phyloP scores from a whole-genome alignment of 2,797 vertebrate genomes.

The Poecilia wingei region DNA sequence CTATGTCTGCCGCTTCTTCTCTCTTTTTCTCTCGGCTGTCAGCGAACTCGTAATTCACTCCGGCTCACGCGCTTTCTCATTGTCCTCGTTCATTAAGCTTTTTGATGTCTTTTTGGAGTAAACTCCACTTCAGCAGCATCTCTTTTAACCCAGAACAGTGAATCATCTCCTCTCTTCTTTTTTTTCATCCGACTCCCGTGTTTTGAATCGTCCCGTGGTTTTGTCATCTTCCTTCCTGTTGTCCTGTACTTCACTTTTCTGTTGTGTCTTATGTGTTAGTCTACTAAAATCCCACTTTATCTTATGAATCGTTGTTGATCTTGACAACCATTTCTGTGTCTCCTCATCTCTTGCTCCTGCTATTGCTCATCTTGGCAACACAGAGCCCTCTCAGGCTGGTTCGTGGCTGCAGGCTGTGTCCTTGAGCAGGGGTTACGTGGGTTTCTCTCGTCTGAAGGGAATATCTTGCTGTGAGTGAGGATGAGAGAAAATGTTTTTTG shows the following conservation, averaged over 20 bases:
- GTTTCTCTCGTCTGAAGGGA: conserved; percentile 51
- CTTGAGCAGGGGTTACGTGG: conserved; percentile 71
- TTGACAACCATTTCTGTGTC: conserved; percentile 43
- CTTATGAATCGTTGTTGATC: conserved; percentile 53
- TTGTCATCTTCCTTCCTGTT: conserved; percentile 31
- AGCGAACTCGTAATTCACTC: conserved; percentile 47
- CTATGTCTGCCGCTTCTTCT: background rate
- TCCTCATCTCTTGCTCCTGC: conserved; percentile 36
- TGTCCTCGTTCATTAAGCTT: conserved; percentile 51
- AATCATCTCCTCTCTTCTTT: conserved; percentile 35
- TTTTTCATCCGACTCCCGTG: conserved; percentile 39
- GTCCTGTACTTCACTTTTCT: conserved; percentile 42
- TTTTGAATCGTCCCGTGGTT: conserved; percentile 25
- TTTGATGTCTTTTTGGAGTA: conserved; percentile 38
- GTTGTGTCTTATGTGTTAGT: conserved; percentile 49
- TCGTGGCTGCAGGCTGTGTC: conserved; percentile 60
- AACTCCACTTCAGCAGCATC: conserved; percentile 36
- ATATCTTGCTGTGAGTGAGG: conserved; percentile 39
- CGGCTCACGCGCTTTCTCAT: conserved; percentile 26
- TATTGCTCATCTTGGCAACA: conserved; percentile 46
- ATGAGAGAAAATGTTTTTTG: conserved; percentile 44
- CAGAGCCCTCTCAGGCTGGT: conserved; percentile 45
- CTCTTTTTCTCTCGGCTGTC: conserved; percentile 16
- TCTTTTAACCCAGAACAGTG: conserved; percentile 35
- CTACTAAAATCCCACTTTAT: conserved; percentile 57